Conservation (phyloP, 2,113 vertebrate genomes). For the Ctenodactylus gundi region DNA sequence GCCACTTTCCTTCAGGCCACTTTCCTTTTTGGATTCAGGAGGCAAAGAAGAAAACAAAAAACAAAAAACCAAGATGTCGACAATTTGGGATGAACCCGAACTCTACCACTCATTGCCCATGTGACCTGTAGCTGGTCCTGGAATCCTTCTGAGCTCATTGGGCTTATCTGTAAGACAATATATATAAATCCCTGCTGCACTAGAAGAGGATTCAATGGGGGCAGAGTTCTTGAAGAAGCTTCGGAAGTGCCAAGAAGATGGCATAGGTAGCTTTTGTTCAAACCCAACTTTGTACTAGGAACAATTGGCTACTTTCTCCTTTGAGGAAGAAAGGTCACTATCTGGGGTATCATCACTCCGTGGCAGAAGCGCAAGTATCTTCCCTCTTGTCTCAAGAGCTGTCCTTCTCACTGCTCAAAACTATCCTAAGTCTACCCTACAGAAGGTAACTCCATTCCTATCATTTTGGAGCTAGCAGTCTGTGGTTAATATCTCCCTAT, state of each 20-base stretch:
- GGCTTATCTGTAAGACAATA: background rate
- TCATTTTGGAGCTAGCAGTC: background rate
- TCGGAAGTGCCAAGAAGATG: background rate
- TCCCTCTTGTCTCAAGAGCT: background rate
- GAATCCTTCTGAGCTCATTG: background rate
- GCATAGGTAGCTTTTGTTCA: background rate
- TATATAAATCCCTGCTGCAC: background rate
- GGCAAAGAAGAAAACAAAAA: background rate
- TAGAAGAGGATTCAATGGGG: background rate
- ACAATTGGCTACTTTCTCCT: background rate
- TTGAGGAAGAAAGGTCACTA: background rate
- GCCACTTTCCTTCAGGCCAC: conserved; percentile 40
- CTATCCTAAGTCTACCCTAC: background rate
- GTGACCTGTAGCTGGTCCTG: background rate
- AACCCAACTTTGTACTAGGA: background rate
- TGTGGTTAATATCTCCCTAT: background rate
- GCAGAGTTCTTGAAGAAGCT: background rate
- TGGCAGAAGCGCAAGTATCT: background rate
- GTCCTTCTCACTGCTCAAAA: background rate
- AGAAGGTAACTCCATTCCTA: background rate
- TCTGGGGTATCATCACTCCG: background rate
- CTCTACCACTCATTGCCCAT: background rate
- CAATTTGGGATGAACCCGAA: background rate
- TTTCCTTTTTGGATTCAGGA: conserved; percentile 23
- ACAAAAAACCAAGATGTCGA: background rate